Evolutionary conservation across 2,797 vertebrate species (phyloP).

Genomic region (Astyanax mexicanus): DNA sequence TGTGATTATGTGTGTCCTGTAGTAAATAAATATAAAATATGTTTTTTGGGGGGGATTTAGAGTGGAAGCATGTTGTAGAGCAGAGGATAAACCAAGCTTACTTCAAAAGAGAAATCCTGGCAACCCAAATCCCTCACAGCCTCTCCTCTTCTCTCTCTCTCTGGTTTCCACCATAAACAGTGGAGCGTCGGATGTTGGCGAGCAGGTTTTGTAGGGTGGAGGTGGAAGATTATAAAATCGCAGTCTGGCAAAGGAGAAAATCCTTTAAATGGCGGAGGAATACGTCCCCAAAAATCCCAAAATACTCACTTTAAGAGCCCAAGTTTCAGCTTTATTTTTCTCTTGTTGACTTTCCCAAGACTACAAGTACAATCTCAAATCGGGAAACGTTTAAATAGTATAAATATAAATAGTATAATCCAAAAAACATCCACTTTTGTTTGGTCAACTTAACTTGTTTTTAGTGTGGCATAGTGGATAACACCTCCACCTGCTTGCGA

Average conservation of each 20-base stretch:
- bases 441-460: no score
- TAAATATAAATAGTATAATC: no score
- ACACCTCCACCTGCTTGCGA: no score
- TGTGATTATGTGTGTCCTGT: slow-evolving; percentile 6
- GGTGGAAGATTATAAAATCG: slow-evolving; percentile 3
- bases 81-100: slow-evolving; percentile 46
- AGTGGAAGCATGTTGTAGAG: slow-evolving; percentile 19
- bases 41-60: slow-evolving; percentile 8
- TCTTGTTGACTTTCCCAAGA: no score
- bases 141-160: not conserved
- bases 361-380: no score
- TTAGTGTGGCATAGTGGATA: no score
- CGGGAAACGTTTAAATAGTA: no score
- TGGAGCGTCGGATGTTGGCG: not conserved
- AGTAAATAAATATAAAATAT: slow-evolving; percentile 20
- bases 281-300: not conserved
- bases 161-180: not conserved
- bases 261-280: no score
- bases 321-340: not conserved
- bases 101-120: slow-evolving; percentile 26
- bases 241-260: not conserved
- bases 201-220: not conserved
- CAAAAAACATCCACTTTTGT: no score
- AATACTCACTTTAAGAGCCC: not conserved
- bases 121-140: not conserved